phyloP scores from a whole-genome alignment of 2,797 vertebrate species.

The Dallia pectoralis region DNA sequence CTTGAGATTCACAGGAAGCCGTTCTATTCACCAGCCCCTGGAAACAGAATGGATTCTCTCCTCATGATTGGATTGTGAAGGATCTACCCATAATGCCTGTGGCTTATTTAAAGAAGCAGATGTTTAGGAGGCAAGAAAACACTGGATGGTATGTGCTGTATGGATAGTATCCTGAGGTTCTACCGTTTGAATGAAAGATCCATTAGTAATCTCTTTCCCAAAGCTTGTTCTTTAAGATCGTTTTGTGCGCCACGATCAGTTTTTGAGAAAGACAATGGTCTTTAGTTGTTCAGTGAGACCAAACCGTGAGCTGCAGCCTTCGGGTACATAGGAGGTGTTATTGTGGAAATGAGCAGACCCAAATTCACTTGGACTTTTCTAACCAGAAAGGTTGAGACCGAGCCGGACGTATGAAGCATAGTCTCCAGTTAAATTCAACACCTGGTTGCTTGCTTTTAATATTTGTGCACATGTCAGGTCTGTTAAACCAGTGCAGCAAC shows the following conservation, averaged over 20 bases:
- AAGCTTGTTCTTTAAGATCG: not conserved
- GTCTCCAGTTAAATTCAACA: no score
- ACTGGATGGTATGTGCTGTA: not conserved
- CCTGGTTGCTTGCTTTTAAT: no score
- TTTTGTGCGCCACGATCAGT: not conserved
- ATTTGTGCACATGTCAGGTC: no score
- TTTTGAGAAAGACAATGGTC: not conserved
- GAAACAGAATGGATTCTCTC: constrained; percentile 23
- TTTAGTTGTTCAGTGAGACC: not conserved
- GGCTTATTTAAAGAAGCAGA: constrained; percentile 25
- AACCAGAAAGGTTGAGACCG: not conserved
- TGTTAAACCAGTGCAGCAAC: no score
- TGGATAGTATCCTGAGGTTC: not conserved
- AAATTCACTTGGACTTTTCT: not conserved
- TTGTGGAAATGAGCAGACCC: not conserved
- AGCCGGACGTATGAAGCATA: no score
- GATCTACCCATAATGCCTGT: constrained; percentile 19
- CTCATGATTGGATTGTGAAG: constrained; percentile 17
- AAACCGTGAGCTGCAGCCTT: not conserved
- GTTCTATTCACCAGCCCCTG: constrained; percentile 17
- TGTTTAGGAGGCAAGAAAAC: not conserved
- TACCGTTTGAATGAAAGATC: not conserved
- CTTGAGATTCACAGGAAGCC: constrained; percentile 26
- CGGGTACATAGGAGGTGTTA: not conserved
- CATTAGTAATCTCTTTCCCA: not conserved